A percentile compares a stretch with the other conserved stretches of the same genome.
Conservation (phyloP, 2,113 vertebrate genomes). For the Xenopus laevis region DNA sequence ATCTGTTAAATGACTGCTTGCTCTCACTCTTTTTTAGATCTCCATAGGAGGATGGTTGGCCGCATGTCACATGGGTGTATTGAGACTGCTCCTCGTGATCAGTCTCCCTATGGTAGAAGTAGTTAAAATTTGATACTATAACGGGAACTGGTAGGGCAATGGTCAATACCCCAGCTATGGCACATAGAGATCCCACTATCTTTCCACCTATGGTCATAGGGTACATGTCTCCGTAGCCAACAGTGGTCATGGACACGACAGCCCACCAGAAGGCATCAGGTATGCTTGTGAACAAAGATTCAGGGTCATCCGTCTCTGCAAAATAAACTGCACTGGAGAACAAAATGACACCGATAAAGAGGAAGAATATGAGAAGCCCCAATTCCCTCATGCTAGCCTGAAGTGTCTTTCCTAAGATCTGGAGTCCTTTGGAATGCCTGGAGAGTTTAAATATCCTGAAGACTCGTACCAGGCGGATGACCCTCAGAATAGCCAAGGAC, state of each 20-base stretch:
- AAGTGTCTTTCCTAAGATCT: constrained; percentile 87
- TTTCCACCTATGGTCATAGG: constrained; percentile 93
- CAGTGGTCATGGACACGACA: constrained; percentile 93
- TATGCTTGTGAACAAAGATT: constrained; percentile 85
- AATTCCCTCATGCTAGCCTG: constrained; percentile 92
- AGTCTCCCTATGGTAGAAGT: constrained; percentile 94
- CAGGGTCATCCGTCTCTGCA: constrained; percentile 87
- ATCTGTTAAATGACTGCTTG: constrained; percentile 76
- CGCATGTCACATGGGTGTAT: constrained; percentile 89
- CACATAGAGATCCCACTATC: constrained; percentile 91
- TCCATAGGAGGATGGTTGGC: constrained; percentile 70
- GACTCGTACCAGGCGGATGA: constrained; percentile 87
- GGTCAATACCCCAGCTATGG: constrained; percentile 88
- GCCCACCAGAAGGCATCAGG: constrained; percentile 97
- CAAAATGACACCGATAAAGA: constrained; percentile 90
- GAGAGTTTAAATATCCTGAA: constrained; percentile 95
- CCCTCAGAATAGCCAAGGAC: constrained; percentile 87
- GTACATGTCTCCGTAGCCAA: constrained; percentile 94
- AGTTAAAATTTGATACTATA: constrained; percentile 96
- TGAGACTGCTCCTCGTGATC: constrained; percentile 89
- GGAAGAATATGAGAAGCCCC: constrained; percentile 90
- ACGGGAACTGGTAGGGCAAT: constrained; percentile 90
- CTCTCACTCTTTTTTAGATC: constrained; percentile 76
- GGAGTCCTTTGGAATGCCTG: constrained; percentile 89
- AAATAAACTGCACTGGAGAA: constrained; percentile 96